Evolutionary conservation across 2,888 invertebrate species (phyloP), one percentile per base, ranked within the genome.

Genomic region (Chrysolina oricalcia): DNA sequence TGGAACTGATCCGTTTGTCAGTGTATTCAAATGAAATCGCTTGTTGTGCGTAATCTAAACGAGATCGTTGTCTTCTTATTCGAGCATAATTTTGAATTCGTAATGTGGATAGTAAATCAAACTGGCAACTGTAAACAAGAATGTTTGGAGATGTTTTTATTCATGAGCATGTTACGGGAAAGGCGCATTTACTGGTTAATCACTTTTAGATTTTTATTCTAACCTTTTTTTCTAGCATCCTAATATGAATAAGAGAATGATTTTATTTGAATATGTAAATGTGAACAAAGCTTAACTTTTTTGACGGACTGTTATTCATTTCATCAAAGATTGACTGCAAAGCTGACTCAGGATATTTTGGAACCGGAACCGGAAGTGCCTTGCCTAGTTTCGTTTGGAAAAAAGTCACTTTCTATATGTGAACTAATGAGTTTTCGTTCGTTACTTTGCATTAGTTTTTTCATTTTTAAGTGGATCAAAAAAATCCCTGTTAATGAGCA

Each of bases 11-110:
- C 10, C 19, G 19, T 21, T 53, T 1, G 53, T 10, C 19, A 53
- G 19, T 53, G 13, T 53, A 53, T 53, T 53, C 21, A 21, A 53
- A 53, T 13, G 53, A 53, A 53, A 53, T 53, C 53, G 53, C 53
- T 53, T 19, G 19, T 13, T 53, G 53, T 53, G 23, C 11, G 53
- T 53, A 53, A 53, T 53, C 23, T 53, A 53, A 53, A 21, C 53
- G 23, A 53, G 53, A 53, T 21, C 53, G 21, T 53, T 53, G 53
- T 53, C 53, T 53, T 53, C 53, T 53, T 11, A 53, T 53, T 53
- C 19, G 10, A 19, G 53, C 53, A 53, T 53, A 53, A 23, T 53
- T 53, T 53, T 53, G 21, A 53, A 53, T 53, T 53, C 19, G 5
- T 13, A 53, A 53, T 53, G 53, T 21, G 53, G 53, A 11, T 21